Conservation (phyloP, 2,888 invertebrate genomes). For the Napeogenes sylphis region DNA sequence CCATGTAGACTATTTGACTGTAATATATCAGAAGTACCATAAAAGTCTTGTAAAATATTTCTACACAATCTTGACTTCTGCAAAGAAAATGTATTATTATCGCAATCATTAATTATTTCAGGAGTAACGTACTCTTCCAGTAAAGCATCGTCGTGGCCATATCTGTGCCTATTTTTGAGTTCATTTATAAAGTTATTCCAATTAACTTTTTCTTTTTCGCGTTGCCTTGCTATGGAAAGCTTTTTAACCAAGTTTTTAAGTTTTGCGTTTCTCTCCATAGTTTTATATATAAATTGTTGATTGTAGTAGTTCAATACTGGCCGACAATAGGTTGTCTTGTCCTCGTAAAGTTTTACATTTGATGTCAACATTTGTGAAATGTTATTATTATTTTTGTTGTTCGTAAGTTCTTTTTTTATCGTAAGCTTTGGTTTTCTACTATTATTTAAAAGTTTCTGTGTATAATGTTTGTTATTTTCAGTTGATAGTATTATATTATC, state of each 20-base stretch:
- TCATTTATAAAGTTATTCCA: slow-evolving; percentile 62
- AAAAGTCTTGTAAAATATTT: slow-evolving; percentile 42
- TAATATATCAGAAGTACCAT: slow-evolving; percentile 27
- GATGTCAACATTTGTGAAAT: slow-evolving; percentile 13
- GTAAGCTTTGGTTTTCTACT: not conserved
- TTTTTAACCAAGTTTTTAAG: slow-evolving; percentile 47
- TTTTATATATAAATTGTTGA: slow-evolving; percentile 46
- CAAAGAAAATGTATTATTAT: slow-evolving; percentile 33
- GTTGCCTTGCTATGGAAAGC: slow-evolving; percentile 44
- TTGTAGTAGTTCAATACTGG: slow-evolving; percentile 41
- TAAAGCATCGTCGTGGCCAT: slow-evolving; percentile 16
- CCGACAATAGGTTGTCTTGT: slow-evolving; percentile 52
- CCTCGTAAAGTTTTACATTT: slow-evolving; percentile 34
- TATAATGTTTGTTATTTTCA: not conserved
- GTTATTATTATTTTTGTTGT: slow-evolving; percentile 7
- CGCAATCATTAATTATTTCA: slow-evolving; percentile 40
- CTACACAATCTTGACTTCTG: slow-evolving; percentile 36
- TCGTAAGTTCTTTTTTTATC: not conserved
- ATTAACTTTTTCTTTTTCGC: slow-evolving; percentile 47
- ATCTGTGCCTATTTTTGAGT: slow-evolving; percentile 48
- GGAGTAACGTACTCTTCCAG: slow-evolving; percentile 17
- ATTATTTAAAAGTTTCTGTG: not conserved
- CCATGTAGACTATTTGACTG: slow-evolving; percentile 8
- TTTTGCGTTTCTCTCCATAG: slow-evolving; percentile 47
- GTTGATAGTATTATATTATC: not conserved